Evolutionary conservation across 2,113 vertebrate species (phyloP).

Genomic region (Macquaria ambigua): DNA sequence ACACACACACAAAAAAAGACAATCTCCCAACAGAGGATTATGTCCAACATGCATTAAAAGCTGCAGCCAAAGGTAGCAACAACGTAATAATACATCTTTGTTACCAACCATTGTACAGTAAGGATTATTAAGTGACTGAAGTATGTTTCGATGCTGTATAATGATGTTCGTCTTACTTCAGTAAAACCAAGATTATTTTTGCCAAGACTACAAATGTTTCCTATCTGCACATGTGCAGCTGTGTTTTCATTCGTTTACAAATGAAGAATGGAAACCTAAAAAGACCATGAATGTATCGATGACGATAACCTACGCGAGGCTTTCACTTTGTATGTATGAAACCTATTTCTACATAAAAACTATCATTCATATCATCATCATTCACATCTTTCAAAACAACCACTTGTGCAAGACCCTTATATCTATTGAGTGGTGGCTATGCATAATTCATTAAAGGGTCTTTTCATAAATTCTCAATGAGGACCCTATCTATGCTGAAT

Average conservation of each 20-base stretch:
- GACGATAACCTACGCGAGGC: background rate
- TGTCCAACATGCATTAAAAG: background rate
- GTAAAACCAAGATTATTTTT: background rate
- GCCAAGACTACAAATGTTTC: background rate
- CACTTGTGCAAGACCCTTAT: conserved; percentile 44
- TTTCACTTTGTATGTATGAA: background rate
- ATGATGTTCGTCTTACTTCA: background rate
- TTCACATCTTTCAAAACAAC: conserved; percentile 28
- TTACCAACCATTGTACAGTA: background rate
- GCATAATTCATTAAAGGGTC: conserved; percentile 73
- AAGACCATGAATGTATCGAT: background rate
- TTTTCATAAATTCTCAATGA: conserved; percentile 67
- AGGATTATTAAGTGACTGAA: background rate
- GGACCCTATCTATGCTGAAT: conserved; percentile 40
- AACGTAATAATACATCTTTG: background rate
- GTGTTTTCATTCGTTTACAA: background rate
- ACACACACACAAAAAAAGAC: background rate
- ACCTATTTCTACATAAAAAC: conserved; percentile 24
- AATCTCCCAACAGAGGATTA: background rate
- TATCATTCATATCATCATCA: too few species aligned
- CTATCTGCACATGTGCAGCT: background rate
- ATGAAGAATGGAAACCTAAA: background rate
- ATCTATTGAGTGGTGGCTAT: conserved; percentile 51
- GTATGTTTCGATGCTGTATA: background rate
- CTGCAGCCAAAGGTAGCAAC: background rate